Conservation (phyloP, 2,113 vertebrate species). For the Plotosus lineatus region DNA sequence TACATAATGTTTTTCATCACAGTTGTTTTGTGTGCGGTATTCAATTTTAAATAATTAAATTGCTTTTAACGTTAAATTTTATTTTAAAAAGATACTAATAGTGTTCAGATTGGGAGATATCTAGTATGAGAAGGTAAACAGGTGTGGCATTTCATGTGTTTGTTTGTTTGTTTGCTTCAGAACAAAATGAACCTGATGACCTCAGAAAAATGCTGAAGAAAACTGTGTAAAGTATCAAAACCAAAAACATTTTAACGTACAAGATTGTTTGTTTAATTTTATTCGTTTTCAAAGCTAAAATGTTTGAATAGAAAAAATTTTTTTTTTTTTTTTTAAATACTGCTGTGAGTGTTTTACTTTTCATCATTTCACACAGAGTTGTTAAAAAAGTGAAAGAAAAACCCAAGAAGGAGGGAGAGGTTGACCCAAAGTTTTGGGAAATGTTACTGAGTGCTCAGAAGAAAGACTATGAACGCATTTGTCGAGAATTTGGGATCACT, state of each 20-base stretch:
- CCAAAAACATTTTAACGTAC: neutral
- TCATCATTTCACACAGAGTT: slow-evolving; percentile 55
- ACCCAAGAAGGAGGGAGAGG: slow-evolving; percentile 66
- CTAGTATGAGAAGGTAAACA: neutral
- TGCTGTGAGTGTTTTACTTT: no score
- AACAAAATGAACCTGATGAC: slow-evolving; percentile 55
- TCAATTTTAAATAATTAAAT: no score
- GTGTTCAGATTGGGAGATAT: neutral
- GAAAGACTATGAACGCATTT: slow-evolving; percentile 87
- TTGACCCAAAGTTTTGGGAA: slow-evolving; percentile 82
- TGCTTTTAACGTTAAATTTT: neutral
- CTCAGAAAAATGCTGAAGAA: slow-evolving; percentile 74
- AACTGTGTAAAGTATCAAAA: slow-evolving; percentile 56
- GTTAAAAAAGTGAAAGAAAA: slow-evolving; percentile 55
- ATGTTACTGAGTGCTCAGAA: slow-evolving; percentile 77
- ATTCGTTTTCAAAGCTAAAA: neutral
- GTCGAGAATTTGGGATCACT: slow-evolving; percentile 79
- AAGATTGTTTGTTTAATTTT: neutral
- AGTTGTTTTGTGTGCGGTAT: no score
- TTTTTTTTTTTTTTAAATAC: neutral
- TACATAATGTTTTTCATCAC: no score
- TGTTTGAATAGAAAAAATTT: neutral
- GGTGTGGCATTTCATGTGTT: neutral
- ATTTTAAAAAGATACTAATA: neutral
- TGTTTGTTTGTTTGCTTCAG: slow-evolving; percentile 13